Base-by-base conservation (phyloP, 2,797 vertebrate species). In the Nannoperca obscura region DNA sequence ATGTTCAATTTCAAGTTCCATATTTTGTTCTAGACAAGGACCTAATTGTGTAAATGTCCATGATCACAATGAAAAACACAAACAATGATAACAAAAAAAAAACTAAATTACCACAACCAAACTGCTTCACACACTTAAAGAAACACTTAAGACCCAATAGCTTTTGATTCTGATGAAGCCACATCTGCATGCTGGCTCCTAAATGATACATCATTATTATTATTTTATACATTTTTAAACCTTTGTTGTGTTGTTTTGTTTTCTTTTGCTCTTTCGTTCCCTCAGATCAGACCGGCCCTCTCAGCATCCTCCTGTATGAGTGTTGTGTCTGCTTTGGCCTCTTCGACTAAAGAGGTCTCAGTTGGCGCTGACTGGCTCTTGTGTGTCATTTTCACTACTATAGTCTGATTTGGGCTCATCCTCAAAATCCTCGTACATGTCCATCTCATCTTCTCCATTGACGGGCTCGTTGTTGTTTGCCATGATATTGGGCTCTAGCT, bases 321-420 rank as follows among this genome's bases (percentile, higher is more conserved):
- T 88, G 80, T 83, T 79, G 84, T 85, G 82, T 89, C 83, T 84
- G 62, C 66, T 52, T 71, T 22, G 62, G 80, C 80, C 78, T 82
- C 73, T 46, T 50, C 15, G 0, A 3, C 75, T 46, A 10, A 90
- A 86, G 92, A 92, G 93, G 91, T 93, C 94, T 99, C 95, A 99
- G 96, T 99, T 99, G 96, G 97, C 95, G 93, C 95, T 96, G 93
- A 99, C 97, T 71, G 96, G 96, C 96, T 98, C 97, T 44, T 96
- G 97, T 88, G 97, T 96, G 93, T 99, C 98, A 0, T 97, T 99
- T 94, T 99, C 98, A 89, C 98, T 99, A 93, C 98, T 99, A 96
- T 99, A 99, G 98, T 99, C 98, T 94, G 98, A 98, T 97, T 99
- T 99, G 94, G 98, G 97, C 81, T 99, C 98, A 1, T 99, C 98